Base-by-base conservation (phyloP, 2,888 invertebrate species). In the Tipula helvola region DNA sequence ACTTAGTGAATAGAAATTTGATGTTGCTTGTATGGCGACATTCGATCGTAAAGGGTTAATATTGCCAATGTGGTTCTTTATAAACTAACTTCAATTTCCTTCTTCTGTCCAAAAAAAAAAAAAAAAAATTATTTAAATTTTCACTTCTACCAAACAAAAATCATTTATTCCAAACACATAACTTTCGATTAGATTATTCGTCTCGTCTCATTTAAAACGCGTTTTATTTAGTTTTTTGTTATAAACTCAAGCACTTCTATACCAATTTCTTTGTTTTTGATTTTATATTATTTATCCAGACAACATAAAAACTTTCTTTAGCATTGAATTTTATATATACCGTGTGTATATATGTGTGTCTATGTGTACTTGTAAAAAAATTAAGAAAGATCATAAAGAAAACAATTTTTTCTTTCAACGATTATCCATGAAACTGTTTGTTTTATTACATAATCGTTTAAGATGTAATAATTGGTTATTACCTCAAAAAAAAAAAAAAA, bases 381-480 rank as follows among this genome's bases (percentile, higher is more conserved):
- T 28, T 71, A 71, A 71, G 71, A 71, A 71, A 71, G 71, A 71
- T 71, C 71, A 71, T 71, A 71, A 71, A 71, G 71, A 71, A 71
- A 71, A 71, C 28, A 28, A 28, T 71, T 28, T 52, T 71, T 71
- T 71, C 71, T 71, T 71, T 71, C 71, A 71, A 28, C 71, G 71
- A 71, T 71, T 71, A 71, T 71, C 28, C 71, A 71, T 71, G 71
- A 71, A 71, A 71, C 28, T 71, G 71, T 71, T 71, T 71, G 71
- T 71, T 28, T 71, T 71, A 71, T 71, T 71, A 28, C 71, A 71
- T 71, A 71, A 71, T 71, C 71, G 71, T 71, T 71, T 71, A 71
- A 71, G 71, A 71, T 71, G 71, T 71, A 71, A 71, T 71, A 71
- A 71, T 71, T 71, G 71, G 71, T 71, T 71, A 71, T 71, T 71